These are phyloP conservation scores for Proterorhinus semilunaris DNA, from an alignment of 2,113 vertebrate species.

Conservation along the genomic window DNA sequence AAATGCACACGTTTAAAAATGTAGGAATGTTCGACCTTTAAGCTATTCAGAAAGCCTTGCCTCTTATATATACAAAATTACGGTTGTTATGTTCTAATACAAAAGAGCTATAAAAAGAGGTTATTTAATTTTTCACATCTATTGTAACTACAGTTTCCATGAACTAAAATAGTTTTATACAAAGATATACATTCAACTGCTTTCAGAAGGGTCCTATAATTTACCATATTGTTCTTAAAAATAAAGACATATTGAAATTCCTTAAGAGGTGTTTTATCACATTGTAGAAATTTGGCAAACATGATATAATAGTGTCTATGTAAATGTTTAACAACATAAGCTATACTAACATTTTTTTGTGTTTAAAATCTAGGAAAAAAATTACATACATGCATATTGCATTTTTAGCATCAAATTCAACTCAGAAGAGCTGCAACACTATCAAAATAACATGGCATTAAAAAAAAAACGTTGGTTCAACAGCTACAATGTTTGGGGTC, in stretches of 20 bases:
- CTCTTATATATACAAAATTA: slow-evolving; percentile 99
- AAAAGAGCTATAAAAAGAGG: slow-evolving; percentile 94
- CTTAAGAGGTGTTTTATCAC: slow-evolving; percentile 66
- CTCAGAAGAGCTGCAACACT: slow-evolving; percentile 61
- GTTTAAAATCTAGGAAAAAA: slow-evolving; percentile 49
- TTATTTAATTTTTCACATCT: slow-evolving; percentile 86
- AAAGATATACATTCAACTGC: slow-evolving; percentile 94
- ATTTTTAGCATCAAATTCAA: slow-evolving; percentile 67
- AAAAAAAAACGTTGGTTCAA: slow-evolving; percentile 51
- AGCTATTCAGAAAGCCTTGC: slow-evolving; percentile 99
- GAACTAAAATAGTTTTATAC: slow-evolving; percentile 89
- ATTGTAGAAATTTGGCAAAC: slow-evolving; percentile 76
- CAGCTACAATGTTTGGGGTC: slow-evolving; percentile 63
- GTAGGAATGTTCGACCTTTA: slow-evolving; percentile 99
- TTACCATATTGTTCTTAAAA: slow-evolving; percentile 66
- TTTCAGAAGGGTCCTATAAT: slow-evolving; percentile 85
- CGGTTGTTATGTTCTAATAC: slow-evolving; percentile 99
- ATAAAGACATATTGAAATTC: slow-evolving; percentile 72
- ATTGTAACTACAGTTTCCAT: slow-evolving; percentile 90
- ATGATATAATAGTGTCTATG: slow-evolving; percentile 70
- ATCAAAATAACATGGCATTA: slow-evolving; percentile 64
- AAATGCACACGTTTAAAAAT: slow-evolving; percentile 98
- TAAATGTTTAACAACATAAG: slow-evolving; percentile 64
- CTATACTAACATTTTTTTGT: slow-evolving; percentile 56
- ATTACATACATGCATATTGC: slow-evolving; percentile 72